A percentile compares a stretch with the other conserved stretches of the same genome.
Conservation (phyloP, 2,113 vertebrate genomes). For the Brienomyrus brachyistius region DNA sequence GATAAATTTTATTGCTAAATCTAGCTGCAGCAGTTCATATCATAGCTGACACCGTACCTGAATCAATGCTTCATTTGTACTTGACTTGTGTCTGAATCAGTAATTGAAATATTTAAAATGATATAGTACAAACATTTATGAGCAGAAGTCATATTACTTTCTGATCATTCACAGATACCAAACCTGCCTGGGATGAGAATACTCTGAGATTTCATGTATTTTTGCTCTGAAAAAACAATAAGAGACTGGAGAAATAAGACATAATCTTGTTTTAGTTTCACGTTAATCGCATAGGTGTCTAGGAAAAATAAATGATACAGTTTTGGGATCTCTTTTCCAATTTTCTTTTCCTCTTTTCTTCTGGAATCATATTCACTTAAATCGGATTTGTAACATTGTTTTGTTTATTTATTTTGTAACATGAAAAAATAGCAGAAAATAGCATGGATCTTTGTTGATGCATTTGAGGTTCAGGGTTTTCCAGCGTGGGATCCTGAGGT, state of each 20-base stretch:
- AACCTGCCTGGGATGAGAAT: background rate
- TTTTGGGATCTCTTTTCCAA: background rate
- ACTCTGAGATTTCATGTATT: background rate
- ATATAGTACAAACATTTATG: background rate
- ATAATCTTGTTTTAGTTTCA: background rate
- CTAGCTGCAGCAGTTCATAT: background rate
- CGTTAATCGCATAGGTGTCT: background rate
- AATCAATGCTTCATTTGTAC: no score
- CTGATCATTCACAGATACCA: background rate
- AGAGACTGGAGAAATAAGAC: background rate
- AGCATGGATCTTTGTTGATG: background rate
- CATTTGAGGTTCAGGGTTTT: background rate
- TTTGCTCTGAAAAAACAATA: background rate
- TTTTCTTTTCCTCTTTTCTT: background rate
- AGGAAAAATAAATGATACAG: background rate
- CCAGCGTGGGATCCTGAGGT: background rate
- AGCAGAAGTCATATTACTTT: background rate
- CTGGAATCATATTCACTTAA: background rate
- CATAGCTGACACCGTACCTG: background rate
- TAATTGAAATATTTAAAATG: background rate
- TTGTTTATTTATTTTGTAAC: background rate
- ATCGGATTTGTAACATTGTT: background rate
- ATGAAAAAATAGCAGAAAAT: background rate
- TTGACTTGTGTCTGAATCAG: background rate
- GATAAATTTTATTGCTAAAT: background rate